Evolutionary conservation across 2,888 invertebrate species (phyloP), one percentile per base, ranked within the genome.

Genomic region (Leptarthrus brevirostris): DNA sequence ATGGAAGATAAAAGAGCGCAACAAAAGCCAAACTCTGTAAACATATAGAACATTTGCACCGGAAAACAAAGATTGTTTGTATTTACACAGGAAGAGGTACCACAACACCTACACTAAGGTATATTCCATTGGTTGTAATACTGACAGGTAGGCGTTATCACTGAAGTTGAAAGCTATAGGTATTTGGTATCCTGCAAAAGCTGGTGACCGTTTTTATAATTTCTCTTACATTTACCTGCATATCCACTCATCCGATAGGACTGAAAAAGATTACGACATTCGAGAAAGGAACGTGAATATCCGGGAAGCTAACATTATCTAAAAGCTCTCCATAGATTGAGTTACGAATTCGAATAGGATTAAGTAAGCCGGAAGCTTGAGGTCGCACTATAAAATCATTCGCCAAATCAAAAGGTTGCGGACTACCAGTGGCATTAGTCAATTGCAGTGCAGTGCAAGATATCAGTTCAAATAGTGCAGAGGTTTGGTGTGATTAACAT

Each of bases 101-200:
- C n/a, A n/a, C 22, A 64, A 40, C 64, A 64, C 44, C 14, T 24
- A 8, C 20, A 40, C 14, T n/a, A 44, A 14, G 47, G 12, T 56
- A 47, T 64, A 30, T 64, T 40, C 72, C 18, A 74, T 74, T 74
- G 74, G 74, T 40, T 64, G 66, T 34, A 18, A 56, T 58, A 47
- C 52, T 14, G 56, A 52, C 44, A 69, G 66, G 74, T 66, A 74
- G 74, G 74, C 74, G 74, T 72, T 74, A 64, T 72, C 74, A 36
- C 54, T 8, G 44, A 30, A 30, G 1, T 30, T 8, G 30, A 6
- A 4, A 30, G 8, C 4, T 8, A 8, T 6, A 30, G 30, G 30
- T 30, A 30, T 30, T 30, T 30, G 1, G 30, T 30, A 34, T 16
- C 14, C 30, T n/a, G 30, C 58, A 16, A 34, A 16, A 18, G 49